Base-by-base conservation (phyloP, 2,113 vertebrate species). In the Sceloporus tristichus region DNA sequence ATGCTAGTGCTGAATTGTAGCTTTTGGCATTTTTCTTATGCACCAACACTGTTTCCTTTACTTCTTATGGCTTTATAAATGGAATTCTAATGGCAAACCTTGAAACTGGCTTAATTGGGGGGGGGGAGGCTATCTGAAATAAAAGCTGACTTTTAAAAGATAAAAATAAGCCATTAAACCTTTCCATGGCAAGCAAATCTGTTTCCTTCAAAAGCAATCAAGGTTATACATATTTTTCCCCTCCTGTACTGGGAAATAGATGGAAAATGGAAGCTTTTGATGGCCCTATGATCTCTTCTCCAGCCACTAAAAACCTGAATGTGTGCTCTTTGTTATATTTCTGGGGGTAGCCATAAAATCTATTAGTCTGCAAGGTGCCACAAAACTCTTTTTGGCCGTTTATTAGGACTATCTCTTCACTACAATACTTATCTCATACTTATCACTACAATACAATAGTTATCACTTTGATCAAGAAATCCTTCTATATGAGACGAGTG, bases 301-400 rank as follows among this genome's bases (percentile, higher is more conserved):
- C 54, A 29, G 85, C 48, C 48, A 42, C 87, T 87, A 77, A 79
- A 88, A 94, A 94, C 93, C 93, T 94, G 95, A 93, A 90, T 89
- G 92, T 95, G 94, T 88, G 94, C 74, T 91, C 92, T 73, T 74
- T n/a, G 7, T 25, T 68, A 1, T 68, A 68, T 62, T 62, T 62
- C 59, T 62, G 59, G 13, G 59, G 59, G 59, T 62, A 62, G 13
- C 13, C 59, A 62, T 62, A 14, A 4, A 62, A 62, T 3, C 59
- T 16, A 16, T 62, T 62, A 62, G 59, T 62, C 59, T 62, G 59
- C 59, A 62, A 62, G 13, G 59, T 62, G 59, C 59, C 59, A 62
- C 78, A 79, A 56, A 59, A 79, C 53, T 19, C 29, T 34, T 79
- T 54, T 54, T 79, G 29, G 56, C 73, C 2, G 84, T 86, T 91